phyloP scores from a whole-genome alignment of 1,140 invertebrate species.

The Calephelis nemesis region DNA sequence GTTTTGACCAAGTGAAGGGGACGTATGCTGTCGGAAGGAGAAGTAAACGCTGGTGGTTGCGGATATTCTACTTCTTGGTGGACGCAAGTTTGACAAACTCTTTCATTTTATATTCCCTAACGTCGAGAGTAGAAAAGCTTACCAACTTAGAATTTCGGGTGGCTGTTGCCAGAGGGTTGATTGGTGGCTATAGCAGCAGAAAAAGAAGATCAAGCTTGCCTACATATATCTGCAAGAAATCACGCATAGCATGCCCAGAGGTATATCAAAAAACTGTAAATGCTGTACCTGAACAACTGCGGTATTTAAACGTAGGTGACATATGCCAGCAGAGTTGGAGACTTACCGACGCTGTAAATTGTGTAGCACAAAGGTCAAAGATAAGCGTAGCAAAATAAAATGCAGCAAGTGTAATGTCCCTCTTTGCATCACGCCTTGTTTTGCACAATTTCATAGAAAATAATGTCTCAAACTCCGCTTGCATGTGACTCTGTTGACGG shows the following conservation, averaged over 20 bases:
- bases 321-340: constrained; percentile 34
- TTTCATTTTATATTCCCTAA: constrained; percentile 36
- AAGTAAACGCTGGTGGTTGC: constrained; percentile 39
- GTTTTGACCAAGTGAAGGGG: constrained; percentile 39
- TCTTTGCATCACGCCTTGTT: constrained; percentile 39
- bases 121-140: constrained; percentile 32
- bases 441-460: constrained; percentile 35
- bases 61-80: constrained; percentile 42
- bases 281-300: constrained; percentile 31
- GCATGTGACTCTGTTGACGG: constrained; percentile 26
- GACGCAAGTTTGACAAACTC: constrained; percentile 39
- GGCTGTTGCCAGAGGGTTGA: constrained; percentile 35
- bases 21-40: constrained; percentile 37
- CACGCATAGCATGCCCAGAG: constrained; percentile 23
- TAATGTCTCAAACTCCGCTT: neutral
- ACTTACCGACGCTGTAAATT: constrained; percentile 38
- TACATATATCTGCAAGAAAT: no score
- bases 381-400: constrained; percentile 40
- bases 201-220: no score
- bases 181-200: no score
- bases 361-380: constrained; percentile 41
- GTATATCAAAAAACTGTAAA: constrained; percentile 32
- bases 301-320: constrained; percentile 35
- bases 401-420: constrained; percentile 39
- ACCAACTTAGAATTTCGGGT: constrained; percentile 42